These are phyloP conservation scores for Pardalotus punctatus DNA, from an alignment of 2,113 vertebrate species.

Conservation along the genomic window DNA sequence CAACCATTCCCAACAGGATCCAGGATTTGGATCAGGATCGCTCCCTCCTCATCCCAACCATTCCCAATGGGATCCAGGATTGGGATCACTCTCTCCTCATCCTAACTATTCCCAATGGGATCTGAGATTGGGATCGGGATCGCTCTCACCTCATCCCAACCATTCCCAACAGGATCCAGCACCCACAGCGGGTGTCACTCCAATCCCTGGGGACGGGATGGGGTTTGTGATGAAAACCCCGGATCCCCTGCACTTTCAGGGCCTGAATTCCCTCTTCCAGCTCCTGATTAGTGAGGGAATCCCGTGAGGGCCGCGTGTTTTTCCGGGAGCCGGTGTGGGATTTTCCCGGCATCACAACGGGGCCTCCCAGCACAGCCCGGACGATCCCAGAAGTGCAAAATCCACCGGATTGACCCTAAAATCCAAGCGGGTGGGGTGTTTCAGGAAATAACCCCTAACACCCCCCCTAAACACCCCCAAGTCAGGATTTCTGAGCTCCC, in stretches of 20 bases:
- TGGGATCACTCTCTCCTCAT: background rate
- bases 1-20: no score
- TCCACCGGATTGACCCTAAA: background rate
- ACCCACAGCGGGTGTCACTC: no score
- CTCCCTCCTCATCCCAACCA: no score
- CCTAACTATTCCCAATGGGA: background rate
- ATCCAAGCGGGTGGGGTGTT: no score
- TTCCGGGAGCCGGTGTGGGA: rapidly evolving
- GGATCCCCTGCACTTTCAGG: no score
- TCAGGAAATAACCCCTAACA: rapidly evolving
- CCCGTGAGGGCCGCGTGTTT: background rate
- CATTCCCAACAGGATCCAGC: no score
- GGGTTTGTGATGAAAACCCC: no score
- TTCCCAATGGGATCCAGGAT: no score
- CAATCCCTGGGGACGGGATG: no score
- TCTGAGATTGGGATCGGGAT: background rate
- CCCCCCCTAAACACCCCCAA: background rate
- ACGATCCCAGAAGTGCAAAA: background rate
- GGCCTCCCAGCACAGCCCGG: background rate
- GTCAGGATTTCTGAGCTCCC: background rate
- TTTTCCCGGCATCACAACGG: background rate
- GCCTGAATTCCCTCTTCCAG: background rate
- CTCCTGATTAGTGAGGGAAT: background rate
- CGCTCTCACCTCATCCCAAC: no score
- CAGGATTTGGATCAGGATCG: no score